phyloP scores from a whole-genome alignment of 2,113 vertebrate species.

The Corydoras maculifer region DNA sequence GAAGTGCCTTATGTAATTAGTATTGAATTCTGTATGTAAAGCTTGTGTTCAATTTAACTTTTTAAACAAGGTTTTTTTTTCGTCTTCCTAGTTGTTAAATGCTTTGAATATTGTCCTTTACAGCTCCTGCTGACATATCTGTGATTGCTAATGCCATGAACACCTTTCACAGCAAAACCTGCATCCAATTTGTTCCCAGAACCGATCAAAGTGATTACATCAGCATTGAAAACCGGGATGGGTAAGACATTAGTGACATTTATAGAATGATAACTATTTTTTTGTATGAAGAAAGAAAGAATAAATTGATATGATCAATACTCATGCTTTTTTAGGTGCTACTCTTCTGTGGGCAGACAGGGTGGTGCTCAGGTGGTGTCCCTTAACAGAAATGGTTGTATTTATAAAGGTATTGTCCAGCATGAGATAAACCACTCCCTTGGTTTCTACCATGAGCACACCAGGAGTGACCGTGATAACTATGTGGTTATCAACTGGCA shows the following conservation, averaged over 20 bases:
- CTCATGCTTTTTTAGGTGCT: conserved; percentile 45
- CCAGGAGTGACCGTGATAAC: conserved; percentile 47
- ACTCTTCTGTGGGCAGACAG: conserved; percentile 37
- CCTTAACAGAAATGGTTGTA: conserved; percentile 22
- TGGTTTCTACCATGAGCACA: conserved; percentile 55
- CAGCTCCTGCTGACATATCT: conserved; percentile 21
- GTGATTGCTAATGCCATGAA: conserved; percentile 36
- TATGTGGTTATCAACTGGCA: conserved; percentile 46
- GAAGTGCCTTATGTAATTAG: conserved; percentile 37
- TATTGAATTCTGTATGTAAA: conserved; percentile 34
- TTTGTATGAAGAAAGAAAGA: neutral
- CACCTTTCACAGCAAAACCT: conserved; percentile 32
- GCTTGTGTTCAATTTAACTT: neutral
- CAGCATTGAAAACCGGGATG: conserved; percentile 36
- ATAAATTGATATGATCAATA: neutral
- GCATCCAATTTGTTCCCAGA: conserved; percentile 37
- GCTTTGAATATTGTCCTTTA: neutral
- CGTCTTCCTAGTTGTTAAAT: no score
- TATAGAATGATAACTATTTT: neutral
- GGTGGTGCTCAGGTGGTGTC: conserved; percentile 47
- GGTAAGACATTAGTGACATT: conserved; percentile 25
- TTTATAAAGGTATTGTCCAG: conserved; percentile 35
- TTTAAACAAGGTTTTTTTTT: neutral
- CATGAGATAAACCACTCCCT: conserved; percentile 52
- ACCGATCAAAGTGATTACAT: conserved; percentile 34